phyloP scores from a whole-genome alignment of 2,797 vertebrate species.

The Enteromius paludinosus region DNA sequence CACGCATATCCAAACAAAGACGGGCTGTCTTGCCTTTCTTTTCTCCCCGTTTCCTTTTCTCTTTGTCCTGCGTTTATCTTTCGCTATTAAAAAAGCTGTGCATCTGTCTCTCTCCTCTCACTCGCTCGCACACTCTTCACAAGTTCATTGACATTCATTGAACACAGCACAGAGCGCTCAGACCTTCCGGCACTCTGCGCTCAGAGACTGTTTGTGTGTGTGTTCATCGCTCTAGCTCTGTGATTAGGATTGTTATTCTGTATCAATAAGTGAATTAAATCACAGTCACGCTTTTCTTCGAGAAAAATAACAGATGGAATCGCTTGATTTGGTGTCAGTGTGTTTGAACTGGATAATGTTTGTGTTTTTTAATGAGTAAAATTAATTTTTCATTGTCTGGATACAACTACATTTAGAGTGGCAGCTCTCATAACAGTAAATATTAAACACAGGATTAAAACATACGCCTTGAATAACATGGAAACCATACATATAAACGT shows the following conservation, averaged over 20 bases:
- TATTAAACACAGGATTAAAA: too few species aligned
- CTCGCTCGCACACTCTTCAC: constrained; percentile 37
- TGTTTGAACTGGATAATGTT: constrained; percentile 8
- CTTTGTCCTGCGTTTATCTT: constrained; percentile 55
- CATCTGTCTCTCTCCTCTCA: constrained; percentile 46
- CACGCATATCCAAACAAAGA: constrained; percentile 39
- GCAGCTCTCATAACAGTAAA: too few species aligned
- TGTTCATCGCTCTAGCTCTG: constrained; percentile 27
- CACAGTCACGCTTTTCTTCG: constrained; percentile 26
- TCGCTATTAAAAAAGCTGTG: constrained; percentile 53
- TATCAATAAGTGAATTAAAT: constrained; percentile 49
- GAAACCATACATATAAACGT: too few species aligned
- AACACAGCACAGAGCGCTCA: constrained; percentile 58
- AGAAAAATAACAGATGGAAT: constrained; percentile 40
- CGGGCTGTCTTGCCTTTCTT: constrained; percentile 43
- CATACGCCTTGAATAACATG: too few species aligned
- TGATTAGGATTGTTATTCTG: constrained; percentile 29
- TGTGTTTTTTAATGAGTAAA: not conserved
- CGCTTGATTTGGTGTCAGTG: constrained; percentile 5
- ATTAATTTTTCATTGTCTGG: too few species aligned
- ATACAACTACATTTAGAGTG: too few species aligned
- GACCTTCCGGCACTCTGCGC: constrained; percentile 58
- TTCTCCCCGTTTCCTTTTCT: constrained; percentile 51
- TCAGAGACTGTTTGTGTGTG: constrained; percentile 40
- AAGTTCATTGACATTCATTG: constrained; percentile 68